Conservation (phyloP, 1,140 invertebrate species). For the Acarapis woodi region DNA sequence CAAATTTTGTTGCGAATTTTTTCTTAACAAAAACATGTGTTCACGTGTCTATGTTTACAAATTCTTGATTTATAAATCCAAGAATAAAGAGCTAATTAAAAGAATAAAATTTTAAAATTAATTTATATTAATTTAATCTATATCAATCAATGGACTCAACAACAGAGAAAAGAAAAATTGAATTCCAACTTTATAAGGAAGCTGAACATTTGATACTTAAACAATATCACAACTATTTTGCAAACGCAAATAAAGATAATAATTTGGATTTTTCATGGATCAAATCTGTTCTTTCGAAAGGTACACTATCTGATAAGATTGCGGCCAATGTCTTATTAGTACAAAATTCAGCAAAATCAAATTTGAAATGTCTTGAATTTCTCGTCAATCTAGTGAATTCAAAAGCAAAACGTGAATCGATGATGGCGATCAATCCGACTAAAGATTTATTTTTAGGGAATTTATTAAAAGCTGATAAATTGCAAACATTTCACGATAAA, state of each 20-base stretch:
- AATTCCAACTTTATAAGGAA: no score
- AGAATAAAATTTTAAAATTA: no score
- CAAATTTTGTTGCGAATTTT: no score
- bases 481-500: slow-evolving; percentile 6
- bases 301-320: slow-evolving; percentile 52
- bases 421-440: slow-evolving; percentile 26
- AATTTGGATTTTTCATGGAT: slow-evolving; percentile 29
- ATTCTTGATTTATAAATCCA: no score
- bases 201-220: no score
- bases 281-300: slow-evolving; percentile 40
- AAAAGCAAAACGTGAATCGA: slow-evolving; percentile 44
- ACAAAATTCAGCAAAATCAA: slow-evolving; percentile 54
- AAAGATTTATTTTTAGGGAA: slow-evolving; percentile 9
- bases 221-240: not conserved
- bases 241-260: not conserved
- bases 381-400: slow-evolving; percentile 46
- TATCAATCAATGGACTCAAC: no score
- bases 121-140: no score
- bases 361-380: slow-evolving; percentile 32
- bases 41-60: no score
- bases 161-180: no score
- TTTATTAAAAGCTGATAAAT: slow-evolving; percentile 7
- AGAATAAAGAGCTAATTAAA: no score
- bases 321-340: slow-evolving; percentile 50
- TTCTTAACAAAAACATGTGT: no score